Conservation (phyloP, 2,888 invertebrate species). For the Dicroscelio sp. region DNA sequence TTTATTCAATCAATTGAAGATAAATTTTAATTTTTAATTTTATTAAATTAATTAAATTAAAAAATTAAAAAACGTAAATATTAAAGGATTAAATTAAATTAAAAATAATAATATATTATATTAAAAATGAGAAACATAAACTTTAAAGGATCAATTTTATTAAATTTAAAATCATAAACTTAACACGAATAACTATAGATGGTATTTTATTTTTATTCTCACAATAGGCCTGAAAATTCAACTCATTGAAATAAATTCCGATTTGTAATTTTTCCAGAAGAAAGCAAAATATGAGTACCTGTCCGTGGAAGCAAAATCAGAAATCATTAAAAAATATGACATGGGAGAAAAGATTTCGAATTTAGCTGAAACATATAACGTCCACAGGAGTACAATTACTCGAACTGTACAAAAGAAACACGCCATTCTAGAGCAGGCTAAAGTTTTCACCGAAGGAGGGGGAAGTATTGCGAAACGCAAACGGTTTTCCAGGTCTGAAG, state of each 20-base stretch:
- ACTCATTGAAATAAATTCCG: neutral
- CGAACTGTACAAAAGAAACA: neutral
- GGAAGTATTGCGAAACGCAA: neutral
- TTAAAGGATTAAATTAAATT: neutral
- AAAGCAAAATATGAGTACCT: neutral
- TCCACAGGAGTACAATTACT: neutral
- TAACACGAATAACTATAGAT: too few relatives aligned
- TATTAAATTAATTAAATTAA: too few relatives aligned
- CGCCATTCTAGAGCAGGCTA: neutral
- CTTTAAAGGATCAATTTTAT: too few relatives aligned
- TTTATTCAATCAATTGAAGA: too few relatives aligned
- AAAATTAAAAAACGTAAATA: too few relatives aligned
- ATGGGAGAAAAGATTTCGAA: neutral
- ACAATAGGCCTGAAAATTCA: too few relatives aligned
- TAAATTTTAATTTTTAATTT: too few relatives aligned
- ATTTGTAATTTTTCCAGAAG: neutral
- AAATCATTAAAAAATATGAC: neutral
- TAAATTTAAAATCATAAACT: too few relatives aligned
- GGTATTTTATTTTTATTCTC: too few relatives aligned
- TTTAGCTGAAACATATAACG: slow-evolving; percentile 1
- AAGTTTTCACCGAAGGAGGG: neutral
- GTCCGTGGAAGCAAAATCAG: neutral
- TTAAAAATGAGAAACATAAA: too few relatives aligned
- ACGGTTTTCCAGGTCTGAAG: neutral
- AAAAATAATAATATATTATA: neutral